phyloP scores from a whole-genome alignment of 1,140 invertebrate species.

The Bombus sylvicola region DNA sequence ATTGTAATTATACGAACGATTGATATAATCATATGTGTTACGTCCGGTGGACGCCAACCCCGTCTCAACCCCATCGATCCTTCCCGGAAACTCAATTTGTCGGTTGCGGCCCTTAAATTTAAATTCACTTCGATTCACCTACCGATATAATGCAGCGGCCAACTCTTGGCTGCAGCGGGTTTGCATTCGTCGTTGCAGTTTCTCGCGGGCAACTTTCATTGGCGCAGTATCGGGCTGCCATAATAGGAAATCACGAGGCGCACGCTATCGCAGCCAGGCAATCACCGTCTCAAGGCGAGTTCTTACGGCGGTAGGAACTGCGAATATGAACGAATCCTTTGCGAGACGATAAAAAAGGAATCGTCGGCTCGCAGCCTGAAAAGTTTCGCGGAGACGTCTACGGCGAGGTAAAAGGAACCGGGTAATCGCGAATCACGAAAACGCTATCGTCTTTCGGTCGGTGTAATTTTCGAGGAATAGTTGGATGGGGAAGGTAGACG shows the following conservation, averaged over 20 bases:
- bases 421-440: background rate
- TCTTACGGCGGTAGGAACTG: background rate
- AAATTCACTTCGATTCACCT: background rate
- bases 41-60: too few species aligned
- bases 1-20: too few species aligned
- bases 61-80: background rate
- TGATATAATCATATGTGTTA: too few species aligned
- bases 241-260: background rate
- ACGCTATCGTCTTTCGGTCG: too few species aligned
- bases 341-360: slow-evolving; percentile 25
- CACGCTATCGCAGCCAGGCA: background rate
- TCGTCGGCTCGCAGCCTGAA: background rate
- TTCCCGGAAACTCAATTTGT: background rate
- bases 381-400: background rate
- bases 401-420: background rate
- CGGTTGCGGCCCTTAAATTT: background rate
- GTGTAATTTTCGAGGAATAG: too few species aligned
- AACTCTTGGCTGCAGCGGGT: background rate
- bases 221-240: background rate
- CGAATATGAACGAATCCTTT: background rate
- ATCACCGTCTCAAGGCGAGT: background rate
- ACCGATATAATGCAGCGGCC: too few species aligned
- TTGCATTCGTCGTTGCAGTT: background rate
- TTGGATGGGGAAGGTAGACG: too few species aligned
- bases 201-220: background rate